Conservation (phyloP, 2,888 invertebrate species). For the Meliscaeva auricollis region DNA sequence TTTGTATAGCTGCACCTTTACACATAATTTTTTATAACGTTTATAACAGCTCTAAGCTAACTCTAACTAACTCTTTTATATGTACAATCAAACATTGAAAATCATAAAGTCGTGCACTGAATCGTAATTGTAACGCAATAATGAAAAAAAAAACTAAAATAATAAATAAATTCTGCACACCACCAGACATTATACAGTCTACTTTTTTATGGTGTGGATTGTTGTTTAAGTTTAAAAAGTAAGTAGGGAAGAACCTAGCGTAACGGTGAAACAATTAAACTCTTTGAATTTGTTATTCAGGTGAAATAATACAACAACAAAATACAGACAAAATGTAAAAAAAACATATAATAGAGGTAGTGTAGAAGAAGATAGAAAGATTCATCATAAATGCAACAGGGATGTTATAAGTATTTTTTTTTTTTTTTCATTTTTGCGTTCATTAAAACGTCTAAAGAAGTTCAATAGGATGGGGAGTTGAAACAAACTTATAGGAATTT, state of each 20-base stretch:
- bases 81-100: constrained; percentile 58
- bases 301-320: constrained; percentile 23
- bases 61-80: neutral
- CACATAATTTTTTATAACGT: constrained; percentile 23
- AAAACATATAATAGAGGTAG: neutral
- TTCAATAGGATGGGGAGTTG: too few species aligned
- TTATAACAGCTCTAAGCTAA: constrained; percentile 42
- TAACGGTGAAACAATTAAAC: constrained; percentile 75
- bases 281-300: constrained; percentile 67
- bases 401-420: constrained; percentile 15
- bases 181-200: constrained; percentile 1
- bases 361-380: constrained; percentile 20
- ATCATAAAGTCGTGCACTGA: constrained; percentile 76
- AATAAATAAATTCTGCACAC: constrained; percentile 39
- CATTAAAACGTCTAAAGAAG: too few species aligned
- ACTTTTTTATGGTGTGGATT: constrained; percentile 24
- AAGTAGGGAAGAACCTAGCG: constrained; percentile 73
- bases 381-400: neutral
- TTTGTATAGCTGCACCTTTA: constrained; percentile 7
- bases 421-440: too few species aligned
- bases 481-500: too few species aligned
- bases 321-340: neutral
- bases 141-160: constrained; percentile 43
- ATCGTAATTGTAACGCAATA: constrained; percentile 76
- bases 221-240: constrained; percentile 46